Evolutionary conservation across 2,113 vertebrate genomes (phyloP).

Genomic region (Labeo catla): DNA sequence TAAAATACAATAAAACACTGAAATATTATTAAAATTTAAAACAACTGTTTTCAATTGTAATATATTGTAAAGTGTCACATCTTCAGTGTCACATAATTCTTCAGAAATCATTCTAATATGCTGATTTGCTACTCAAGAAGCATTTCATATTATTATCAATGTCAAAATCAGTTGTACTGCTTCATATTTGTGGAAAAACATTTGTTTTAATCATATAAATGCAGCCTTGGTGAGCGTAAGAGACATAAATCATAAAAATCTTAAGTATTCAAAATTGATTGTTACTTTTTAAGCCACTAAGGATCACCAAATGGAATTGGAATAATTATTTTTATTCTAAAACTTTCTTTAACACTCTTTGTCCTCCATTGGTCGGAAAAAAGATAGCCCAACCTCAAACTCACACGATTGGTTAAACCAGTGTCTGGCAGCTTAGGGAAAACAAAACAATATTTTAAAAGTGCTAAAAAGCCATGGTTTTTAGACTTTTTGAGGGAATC

Average conservation of each 20-base stretch:
- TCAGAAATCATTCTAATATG: background rate
- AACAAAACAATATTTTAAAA: too few species aligned
- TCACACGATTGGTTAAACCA: background rate
- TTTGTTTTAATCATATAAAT: background rate
- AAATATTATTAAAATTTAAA: background rate
- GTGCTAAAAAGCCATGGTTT: too few species aligned
- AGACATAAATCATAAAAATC: background rate
- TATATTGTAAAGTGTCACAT: background rate
- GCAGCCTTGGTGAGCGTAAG: background rate
- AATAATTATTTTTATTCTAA: background rate
- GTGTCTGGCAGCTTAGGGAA: too few species aligned
- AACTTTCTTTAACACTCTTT: background rate
- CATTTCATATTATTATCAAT: background rate
- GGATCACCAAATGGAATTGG: background rate
- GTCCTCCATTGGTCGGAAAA: background rate
- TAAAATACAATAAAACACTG: background rate
- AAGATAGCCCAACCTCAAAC: background rate
- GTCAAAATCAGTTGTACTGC: background rate
- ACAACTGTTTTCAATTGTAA: background rate
- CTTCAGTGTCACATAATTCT: background rate
- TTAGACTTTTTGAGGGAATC: background rate
- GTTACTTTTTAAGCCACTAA: background rate
- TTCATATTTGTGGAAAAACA: background rate
- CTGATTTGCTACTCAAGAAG: background rate
- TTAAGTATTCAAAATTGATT: background rate